A percentile compares a stretch with the other conserved stretches of the same genome.
Conservation (phyloP, 1,140 invertebrate species). For the Papilio helenus region DNA sequence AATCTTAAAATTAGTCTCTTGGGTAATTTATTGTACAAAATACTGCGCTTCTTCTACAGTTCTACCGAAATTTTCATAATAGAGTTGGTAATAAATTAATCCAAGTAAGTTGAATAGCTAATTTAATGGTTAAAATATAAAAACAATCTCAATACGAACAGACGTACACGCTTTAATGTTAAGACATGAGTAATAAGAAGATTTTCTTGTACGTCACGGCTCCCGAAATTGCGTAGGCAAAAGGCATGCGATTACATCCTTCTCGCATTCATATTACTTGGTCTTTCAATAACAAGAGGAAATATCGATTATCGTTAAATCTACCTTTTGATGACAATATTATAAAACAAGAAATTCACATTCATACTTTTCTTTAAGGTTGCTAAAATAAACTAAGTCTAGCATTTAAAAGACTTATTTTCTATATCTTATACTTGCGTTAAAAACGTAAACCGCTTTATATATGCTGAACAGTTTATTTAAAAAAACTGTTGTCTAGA, state of each 20-base stretch:
- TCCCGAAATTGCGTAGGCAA: too few relatives aligned
- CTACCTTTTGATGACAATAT: too few relatives aligned
- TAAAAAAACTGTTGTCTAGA: neutral
- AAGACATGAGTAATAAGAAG: too few relatives aligned
- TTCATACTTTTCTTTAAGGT: too few relatives aligned
- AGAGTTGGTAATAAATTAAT: constrained; percentile 14
- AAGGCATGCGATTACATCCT: too few relatives aligned
- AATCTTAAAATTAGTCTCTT: constrained; percentile 8
- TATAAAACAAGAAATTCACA: too few relatives aligned
- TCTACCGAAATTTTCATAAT: constrained; percentile 3
- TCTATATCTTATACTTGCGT: neutral
- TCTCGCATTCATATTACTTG: too few relatives aligned
- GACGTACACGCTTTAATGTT: neutral
- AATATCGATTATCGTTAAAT: too few relatives aligned
- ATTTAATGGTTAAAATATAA: neutral
- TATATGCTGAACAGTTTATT: constrained; percentile 5
- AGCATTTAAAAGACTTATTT: neutral
- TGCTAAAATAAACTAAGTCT: too few relatives aligned
- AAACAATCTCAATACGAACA: neutral
- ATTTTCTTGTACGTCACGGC: too few relatives aligned
- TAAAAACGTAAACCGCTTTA: neutral
- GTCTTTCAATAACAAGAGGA: too few relatives aligned
- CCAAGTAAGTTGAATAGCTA: neutral
- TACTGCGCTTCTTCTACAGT: constrained; percentile 17
- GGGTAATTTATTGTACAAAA: constrained; percentile 12